Conservation (phyloP, 2,113 vertebrate species). For the Lonchura striata region DNA sequence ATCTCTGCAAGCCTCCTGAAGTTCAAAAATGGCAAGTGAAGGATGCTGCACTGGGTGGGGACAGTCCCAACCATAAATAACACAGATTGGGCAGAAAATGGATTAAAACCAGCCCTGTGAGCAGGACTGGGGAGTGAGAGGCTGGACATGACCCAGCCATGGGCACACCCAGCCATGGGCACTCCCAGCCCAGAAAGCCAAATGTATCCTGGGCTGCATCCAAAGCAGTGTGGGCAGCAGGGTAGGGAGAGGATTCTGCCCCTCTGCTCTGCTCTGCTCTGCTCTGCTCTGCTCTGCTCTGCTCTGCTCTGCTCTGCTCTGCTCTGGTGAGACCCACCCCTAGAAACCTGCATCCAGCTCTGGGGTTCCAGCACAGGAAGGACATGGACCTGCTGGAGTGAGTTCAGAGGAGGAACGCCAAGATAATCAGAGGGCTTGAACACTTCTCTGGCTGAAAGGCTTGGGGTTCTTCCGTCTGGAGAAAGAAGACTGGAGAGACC, state of each 20-base stretch:
- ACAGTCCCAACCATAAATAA: neutral
- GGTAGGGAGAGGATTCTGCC: neutral
- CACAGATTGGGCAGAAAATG: neutral
- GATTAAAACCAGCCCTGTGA: neutral
- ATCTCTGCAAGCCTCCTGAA: neutral
- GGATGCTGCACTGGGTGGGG: neutral
- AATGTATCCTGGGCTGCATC: neutral
- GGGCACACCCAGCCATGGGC: neutral
- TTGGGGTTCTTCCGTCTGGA: neutral
- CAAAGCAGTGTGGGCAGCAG: rapidly evolving
- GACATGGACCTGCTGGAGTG: rapidly evolving
- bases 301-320: too few species aligned
- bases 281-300: too few species aligned
- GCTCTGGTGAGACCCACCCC: neutral
- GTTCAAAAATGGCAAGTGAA: neutral
- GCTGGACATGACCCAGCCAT: too few species aligned
- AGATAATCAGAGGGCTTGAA: neutral
- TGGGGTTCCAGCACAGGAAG: too few species aligned
- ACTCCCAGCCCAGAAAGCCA: neutral
- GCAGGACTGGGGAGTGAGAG: rapidly evolving
- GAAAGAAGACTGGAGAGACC: neutral
- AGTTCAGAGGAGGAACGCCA: neutral
- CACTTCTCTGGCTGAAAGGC: neutral
- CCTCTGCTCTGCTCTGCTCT: neutral
- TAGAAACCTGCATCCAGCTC: neutral